Evolutionary conservation across 2,113 vertebrate genomes (phyloP).

Genomic region (Sapajus apella): DNA sequence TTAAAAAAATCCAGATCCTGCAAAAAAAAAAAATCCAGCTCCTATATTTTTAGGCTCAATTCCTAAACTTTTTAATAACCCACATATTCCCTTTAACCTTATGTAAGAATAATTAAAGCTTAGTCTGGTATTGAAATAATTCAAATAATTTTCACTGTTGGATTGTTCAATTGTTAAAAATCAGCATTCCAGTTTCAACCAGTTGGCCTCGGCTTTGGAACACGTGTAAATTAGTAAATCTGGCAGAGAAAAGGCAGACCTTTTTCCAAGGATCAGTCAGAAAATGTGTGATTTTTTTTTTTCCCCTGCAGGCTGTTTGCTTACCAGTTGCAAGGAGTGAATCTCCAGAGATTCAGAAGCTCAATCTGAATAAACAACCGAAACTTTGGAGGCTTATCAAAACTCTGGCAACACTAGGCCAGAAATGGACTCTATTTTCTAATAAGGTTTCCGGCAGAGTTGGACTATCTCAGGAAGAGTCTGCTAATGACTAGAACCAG

Average conservation of each 20-base stretch:
- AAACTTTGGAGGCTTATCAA: slow-evolving; percentile 66
- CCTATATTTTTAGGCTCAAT: neutral
- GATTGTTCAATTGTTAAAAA: slow-evolving; percentile 49
- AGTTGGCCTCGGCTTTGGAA: slow-evolving; percentile 47
- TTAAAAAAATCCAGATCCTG: no score
- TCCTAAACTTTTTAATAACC: neutral
- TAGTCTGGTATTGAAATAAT: slow-evolving; percentile 39
- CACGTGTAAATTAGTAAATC: slow-evolving; percentile 53
- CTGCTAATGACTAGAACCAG: slow-evolving; percentile 58
- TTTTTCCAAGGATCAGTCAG: slow-evolving; percentile 64
- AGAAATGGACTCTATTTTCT: slow-evolving; percentile 63
- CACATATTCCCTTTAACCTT: neutral
- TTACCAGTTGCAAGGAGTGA: slow-evolving; percentile 40
- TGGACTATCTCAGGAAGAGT: slow-evolving; percentile 52
- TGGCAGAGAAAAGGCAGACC: slow-evolving; percentile 56
- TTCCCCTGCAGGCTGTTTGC: slow-evolving; percentile 38
- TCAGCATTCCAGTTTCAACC: slow-evolving; percentile 45
- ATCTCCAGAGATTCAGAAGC: slow-evolving; percentile 68
- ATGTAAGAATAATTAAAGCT: slow-evolving; percentile 41
- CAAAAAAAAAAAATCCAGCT: no score
- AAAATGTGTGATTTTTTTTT: slow-evolving; percentile 52
- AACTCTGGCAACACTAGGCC: slow-evolving; percentile 64
- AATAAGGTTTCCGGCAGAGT: slow-evolving; percentile 53
- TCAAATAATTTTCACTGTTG: slow-evolving; percentile 28
- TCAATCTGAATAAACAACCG: slow-evolving; percentile 67